Conservation (phyloP, 2,113 vertebrate genomes). For the Puffinus mauretanicus region DNA sequence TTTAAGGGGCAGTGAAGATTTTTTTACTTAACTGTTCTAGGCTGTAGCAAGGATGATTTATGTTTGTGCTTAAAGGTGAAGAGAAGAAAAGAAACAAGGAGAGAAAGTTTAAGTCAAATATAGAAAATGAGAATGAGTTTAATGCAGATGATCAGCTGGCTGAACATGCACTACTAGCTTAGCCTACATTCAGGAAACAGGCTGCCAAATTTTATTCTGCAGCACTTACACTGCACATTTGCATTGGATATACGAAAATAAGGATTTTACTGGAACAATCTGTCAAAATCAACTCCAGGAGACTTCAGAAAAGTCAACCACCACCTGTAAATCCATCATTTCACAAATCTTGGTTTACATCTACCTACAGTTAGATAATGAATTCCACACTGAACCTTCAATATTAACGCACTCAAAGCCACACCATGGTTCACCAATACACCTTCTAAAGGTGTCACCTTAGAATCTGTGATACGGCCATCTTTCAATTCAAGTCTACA, state of each 20-base stretch:
- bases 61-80: conserved; percentile 99
- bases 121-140: conserved; percentile 89
- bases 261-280: neutral
- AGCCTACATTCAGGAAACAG: conserved; percentile 56
- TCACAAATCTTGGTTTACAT: conserved; percentile 60
- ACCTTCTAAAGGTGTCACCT: conserved; percentile 32
- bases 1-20: conserved; percentile 76
- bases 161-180: conserved; percentile 81
- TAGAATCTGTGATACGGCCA: conserved; percentile 10
- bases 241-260: neutral
- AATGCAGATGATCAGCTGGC: conserved; percentile 89
- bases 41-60: conserved; percentile 99
- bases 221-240: conserved; percentile 19
- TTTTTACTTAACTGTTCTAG: conserved; percentile 99
- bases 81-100: conserved; percentile 90
- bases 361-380: neutral
- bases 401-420: neutral
- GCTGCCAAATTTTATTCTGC: conserved; percentile 52
- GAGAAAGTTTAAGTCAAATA: conserved; percentile 98
- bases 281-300: conserved; percentile 48
- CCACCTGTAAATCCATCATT: conserved; percentile 79
- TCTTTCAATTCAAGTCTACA: conserved; percentile 30
- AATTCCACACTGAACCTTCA: neutral
- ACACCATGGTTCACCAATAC: neutral
- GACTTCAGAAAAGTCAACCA: conserved; percentile 57